phyloP scores from a whole-genome alignment of 2,113 vertebrate species.

The Lepus europaeus region DNA sequence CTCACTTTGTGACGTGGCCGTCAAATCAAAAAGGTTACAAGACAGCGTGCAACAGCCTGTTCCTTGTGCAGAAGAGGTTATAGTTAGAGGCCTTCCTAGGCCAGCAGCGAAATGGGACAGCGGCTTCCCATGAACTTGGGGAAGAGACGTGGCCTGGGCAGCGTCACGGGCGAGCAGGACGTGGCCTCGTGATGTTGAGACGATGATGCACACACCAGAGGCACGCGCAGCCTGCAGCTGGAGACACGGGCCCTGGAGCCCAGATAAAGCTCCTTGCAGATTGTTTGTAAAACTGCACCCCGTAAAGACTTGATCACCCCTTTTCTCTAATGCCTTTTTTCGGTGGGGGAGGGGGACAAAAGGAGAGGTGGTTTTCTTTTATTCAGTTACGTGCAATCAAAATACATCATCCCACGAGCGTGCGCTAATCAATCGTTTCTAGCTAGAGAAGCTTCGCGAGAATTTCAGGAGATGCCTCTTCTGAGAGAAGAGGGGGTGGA shows the following conservation, averaged over 20 bases:
- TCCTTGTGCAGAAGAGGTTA: not conserved
- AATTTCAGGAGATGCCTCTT: accelerated
- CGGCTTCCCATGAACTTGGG: accelerated
- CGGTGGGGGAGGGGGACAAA: not conserved
- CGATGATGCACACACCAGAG: accelerated
- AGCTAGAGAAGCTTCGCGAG: no score
- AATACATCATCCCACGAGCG: no score
- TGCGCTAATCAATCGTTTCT: not conserved
- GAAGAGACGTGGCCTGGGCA: no score
- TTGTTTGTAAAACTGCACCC: not conserved
- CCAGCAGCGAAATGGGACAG: not conserved
- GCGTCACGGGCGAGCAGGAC: accelerated
- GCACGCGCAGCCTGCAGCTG: accelerated
- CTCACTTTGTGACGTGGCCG: no score
- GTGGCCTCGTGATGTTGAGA: accelerated
- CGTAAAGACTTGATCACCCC: accelerated
- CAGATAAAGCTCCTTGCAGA: not conserved
- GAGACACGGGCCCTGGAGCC: accelerated
- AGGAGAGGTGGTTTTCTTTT: not conserved
- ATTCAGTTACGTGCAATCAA: not conserved
- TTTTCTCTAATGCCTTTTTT: not conserved
- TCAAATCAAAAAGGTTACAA: not conserved
- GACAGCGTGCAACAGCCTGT: not conserved
- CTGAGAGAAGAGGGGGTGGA: not conserved
- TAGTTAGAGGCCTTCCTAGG: not conserved